Base-by-base conservation (phyloP, 2,888 invertebrate species). In the Ashinkailepas kermadecensis region DNA sequence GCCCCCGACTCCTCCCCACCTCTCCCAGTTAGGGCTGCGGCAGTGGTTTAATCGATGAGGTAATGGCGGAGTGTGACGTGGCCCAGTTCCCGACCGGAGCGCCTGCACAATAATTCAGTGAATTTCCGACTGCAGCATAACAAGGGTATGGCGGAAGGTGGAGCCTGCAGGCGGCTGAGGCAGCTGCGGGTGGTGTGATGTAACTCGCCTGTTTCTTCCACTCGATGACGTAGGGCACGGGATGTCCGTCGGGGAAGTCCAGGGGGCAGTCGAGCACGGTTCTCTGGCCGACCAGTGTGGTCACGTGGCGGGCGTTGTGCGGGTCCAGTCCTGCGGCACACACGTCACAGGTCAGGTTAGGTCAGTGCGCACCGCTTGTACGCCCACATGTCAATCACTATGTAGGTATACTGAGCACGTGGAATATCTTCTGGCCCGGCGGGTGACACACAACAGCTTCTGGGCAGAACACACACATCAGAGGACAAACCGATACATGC, bases 181-280 rank as follows among this genome's bases (percentile, higher is more conserved):
- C 39, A 39, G 39, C 39, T 39, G 39, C 39, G 4, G 39, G 39
- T 39, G 39, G 62, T 18, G 67, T 8, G 25, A 13, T 0, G 13
- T 12, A 3, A 65, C 94, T 93, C 94, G 95, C 95, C 94, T 96
- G 95, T 93, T 97, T 97, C 93, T 95, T 95, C 97, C 97, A 98
- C 92, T 96, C 96, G 89, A 97, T 93, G 91, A 97, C 96, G 91
- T 96, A 96, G 90, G 96, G 95, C 91, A 96, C 95, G 88, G 95
- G 94, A 90, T 95, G 93, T 90, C 95, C 94, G 89, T 95, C 94
- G 89, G 96, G 95, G 90, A 96, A 97, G 90, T 96, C 95, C 90
- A 97, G 95, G 90, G 95, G 95, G 90, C 97, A 98, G 91, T 96
- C 96, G 91, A 98, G 95, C 88, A 97, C 94, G 90, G 97, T 96